A percentile compares a stretch with the other conserved stretches of the same genome.
Conservation (phyloP, 1,140 invertebrate genomes). For the Neoseiulus cucumeris region DNA sequence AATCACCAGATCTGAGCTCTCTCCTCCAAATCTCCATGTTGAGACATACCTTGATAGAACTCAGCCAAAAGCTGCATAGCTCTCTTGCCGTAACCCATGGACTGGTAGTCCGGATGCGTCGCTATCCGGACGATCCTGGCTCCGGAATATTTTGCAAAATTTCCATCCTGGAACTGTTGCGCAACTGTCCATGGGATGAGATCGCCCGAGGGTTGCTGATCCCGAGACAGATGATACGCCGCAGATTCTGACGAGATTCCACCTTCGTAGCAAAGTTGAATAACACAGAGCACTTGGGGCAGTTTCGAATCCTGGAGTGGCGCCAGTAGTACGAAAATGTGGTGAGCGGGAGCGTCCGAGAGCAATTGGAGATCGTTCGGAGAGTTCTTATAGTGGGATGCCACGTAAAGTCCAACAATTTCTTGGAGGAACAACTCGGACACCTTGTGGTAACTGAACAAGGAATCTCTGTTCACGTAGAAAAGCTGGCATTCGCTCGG, state of each 20-base stretch:
- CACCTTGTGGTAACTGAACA: conserved; percentile 82
- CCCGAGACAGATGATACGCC: conserved; percentile 51
- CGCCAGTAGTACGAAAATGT: conserved; percentile 82
- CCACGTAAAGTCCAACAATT: conserved; percentile 76
- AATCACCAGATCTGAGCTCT: conserved; percentile 32
- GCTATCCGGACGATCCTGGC: conserved; percentile 85
- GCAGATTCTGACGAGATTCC: conserved; percentile 64
- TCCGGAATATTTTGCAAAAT: conserved; percentile 76
- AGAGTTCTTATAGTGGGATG: conserved; percentile 97
- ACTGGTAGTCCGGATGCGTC: conserved; percentile 92
- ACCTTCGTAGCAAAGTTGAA: conserved; percentile 76
- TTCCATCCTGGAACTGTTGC: conserved; percentile 80
- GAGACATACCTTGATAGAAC: conserved; percentile 71
- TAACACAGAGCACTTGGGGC: conserved; percentile 14
- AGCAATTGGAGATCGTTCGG: conserved; percentile 98
- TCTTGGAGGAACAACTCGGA: conserved; percentile 84
- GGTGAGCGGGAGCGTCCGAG: conserved; percentile 94
- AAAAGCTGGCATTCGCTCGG: conserved; percentile 66
- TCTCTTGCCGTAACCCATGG: conserved; percentile 82
- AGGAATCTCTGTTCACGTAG: conserved; percentile 55
- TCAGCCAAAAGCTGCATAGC: conserved; percentile 60
- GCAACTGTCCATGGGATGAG: conserved; percentile 94
- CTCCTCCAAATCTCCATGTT: conserved; percentile 24
- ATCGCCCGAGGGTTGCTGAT: conserved; percentile 78
- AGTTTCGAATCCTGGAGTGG: conserved; percentile 40